Evolutionary conservation across 2,888 invertebrate genomes (phyloP), one percentile per base, ranked within the genome.

Genomic region (Amblyteles armatorius): DNA sequence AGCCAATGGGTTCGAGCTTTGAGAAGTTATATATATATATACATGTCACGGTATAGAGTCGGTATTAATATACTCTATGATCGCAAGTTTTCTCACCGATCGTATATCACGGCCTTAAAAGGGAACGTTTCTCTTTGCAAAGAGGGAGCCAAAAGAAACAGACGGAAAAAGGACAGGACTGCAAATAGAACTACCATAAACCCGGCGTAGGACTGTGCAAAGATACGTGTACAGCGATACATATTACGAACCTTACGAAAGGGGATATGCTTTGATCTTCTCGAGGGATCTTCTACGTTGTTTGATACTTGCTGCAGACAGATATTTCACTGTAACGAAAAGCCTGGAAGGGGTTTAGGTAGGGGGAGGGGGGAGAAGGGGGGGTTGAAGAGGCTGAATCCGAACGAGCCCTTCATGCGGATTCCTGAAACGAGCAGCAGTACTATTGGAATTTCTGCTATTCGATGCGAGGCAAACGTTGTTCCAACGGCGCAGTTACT

Each of bases 401-500:
- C 48, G 22, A 52, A 26, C 13, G 52, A 74, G 69, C 67, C 19
- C 71, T 50, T 67, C 57, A 11, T 78, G 60, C 74, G 19, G 50
- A 78, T 84, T 73, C 52, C 80, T n/a, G 9, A 48, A 40, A 44
- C 60, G 40, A 69, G 44, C 67, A 67, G 48, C 77, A 55, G 67
- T 79, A 79, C 65, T 71, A 76, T 79, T 79, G 76, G 67, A 76
- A 85, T 85, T 82, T 71, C 74, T 55, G 69, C 33, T 76, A 74
- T 74, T 81, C 72, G 29, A 44, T 72, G 22, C 16, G 60, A 52
- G 6, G 48, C 13, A 60, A 78, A 73, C 40, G 69, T 74, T 74
- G 52, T 76, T 74, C 50, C 13, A 19, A 22, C 7, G 68, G 55
- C 13, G 3, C 7, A 9, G 55, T 67, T 36, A 76, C 19, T 40